Evolutionary conservation across 2,888 invertebrate species (phyloP).

Genomic region (Linnaemya tessellans): DNA sequence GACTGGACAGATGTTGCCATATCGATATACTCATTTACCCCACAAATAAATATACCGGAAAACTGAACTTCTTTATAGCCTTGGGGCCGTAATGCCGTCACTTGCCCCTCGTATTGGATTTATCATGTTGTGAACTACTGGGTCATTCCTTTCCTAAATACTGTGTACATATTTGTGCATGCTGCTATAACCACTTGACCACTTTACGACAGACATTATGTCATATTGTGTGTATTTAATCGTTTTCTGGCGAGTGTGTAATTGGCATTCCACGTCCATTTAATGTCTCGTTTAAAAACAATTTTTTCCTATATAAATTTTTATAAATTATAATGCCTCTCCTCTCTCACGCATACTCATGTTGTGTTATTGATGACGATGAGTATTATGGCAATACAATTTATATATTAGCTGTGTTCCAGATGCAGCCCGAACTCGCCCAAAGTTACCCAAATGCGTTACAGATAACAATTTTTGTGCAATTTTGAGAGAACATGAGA

Average conservation of each 20-base stretch:
- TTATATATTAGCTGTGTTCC: constrained; percentile 53
- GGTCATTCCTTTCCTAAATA: background rate
- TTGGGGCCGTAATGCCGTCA: too few relatives aligned
- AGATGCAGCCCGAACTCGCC: too few relatives aligned
- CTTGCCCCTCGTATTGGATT: background rate
- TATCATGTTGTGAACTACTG: background rate
- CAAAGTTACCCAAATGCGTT: too few relatives aligned
- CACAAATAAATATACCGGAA: too few relatives aligned
- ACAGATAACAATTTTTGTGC: too few relatives aligned
- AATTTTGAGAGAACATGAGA: too few relatives aligned
- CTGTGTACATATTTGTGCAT: background rate
- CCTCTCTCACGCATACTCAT: background rate
- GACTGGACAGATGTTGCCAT: too few relatives aligned
- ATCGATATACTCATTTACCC: too few relatives aligned
- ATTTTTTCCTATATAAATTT: constrained; percentile 33
- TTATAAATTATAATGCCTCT: constrained; percentile 41
- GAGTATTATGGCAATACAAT: constrained; percentile 39
- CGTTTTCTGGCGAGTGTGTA: constrained; percentile 19
- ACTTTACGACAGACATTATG: constrained; percentile 61
- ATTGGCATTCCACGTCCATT: constrained; percentile 54
- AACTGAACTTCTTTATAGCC: too few relatives aligned
- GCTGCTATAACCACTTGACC: constrained; percentile 46
- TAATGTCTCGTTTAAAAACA: constrained; percentile 57
- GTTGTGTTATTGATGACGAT: constrained; percentile 16
- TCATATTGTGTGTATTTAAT: constrained; percentile 54